These are phyloP conservation scores for Drosophila yakuba DNA, from an alignment of 1,140 invertebrate species.

Conservation along the genomic window DNA sequence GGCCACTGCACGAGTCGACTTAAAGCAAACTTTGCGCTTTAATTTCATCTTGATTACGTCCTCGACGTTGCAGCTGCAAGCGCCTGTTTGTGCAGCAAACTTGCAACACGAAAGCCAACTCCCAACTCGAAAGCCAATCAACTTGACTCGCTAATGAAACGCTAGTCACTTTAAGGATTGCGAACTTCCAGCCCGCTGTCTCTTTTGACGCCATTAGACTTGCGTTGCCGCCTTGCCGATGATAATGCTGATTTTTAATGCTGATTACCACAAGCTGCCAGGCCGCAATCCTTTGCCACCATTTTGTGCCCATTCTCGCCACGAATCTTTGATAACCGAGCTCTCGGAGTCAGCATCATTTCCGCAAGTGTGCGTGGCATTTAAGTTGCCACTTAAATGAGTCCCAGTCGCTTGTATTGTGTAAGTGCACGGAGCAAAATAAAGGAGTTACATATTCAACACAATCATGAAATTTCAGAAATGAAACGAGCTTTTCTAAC, in stretches of 20 bases:
- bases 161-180: slow-evolving; percentile 64
- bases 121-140: slow-evolving; percentile 67
- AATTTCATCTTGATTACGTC: slow-evolving; percentile 77
- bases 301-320: slow-evolving; percentile 1
- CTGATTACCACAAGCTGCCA: slow-evolving; percentile 58
- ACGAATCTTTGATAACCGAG: slow-evolving; percentile 32
- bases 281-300: slow-evolving; percentile 51
- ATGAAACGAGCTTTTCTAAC: no score
- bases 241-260: slow-evolving; percentile 64
- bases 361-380: slow-evolving; percentile 66
- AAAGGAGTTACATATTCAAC: accelerated
- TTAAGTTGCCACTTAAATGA: slow-evolving; percentile 63
- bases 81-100: slow-evolving; percentile 26
- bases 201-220: slow-evolving; percentile 56
- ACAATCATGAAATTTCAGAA: background rate
- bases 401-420: slow-evolving; percentile 23
- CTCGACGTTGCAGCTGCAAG: slow-evolving; percentile 1
- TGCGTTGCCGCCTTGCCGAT: slow-evolving; percentile 21
- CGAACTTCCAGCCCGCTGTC: slow-evolving; percentile 39
- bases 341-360: slow-evolving; percentile 49
- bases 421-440: slow-evolving; percentile 5
- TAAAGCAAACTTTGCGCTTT: slow-evolving; percentile 80
- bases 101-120: background rate
- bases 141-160: slow-evolving; percentile 73
- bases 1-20: slow-evolving; percentile 50